phyloP scores from a whole-genome alignment of 2,113 vertebrate species.

The Pangasianodon gigas region DNA sequence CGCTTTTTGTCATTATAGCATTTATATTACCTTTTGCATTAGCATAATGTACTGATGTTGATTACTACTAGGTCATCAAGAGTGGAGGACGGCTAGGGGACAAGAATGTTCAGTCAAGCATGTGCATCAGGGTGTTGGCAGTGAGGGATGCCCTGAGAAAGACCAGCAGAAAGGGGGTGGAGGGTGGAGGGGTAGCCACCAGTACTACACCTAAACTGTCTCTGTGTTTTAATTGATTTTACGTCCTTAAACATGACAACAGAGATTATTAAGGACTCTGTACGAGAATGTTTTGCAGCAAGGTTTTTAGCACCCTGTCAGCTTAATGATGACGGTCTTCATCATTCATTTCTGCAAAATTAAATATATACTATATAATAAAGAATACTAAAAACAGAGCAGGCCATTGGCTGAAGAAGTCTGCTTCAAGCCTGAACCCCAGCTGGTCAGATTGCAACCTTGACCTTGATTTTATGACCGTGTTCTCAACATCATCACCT shows the following conservation, averaged over 20 bases:
- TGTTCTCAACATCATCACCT: conserved; percentile 45
- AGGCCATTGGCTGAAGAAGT: not conserved
- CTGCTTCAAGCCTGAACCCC: not conserved
- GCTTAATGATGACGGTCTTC: not conserved
- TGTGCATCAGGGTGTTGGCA: not conserved
- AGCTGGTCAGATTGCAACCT: not conserved
- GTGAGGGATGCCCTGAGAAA: not conserved
- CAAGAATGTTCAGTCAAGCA: conserved; percentile 36
- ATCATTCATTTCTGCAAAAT: not conserved
- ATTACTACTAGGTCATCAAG: conserved; percentile 50
- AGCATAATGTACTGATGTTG: conserved; percentile 54
- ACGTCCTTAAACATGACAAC: conserved; percentile 6
- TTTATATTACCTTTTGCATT: conserved; percentile 26
- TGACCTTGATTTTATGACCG: conserved; percentile 48
- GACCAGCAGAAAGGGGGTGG: not conserved
- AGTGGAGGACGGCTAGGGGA: not conserved
- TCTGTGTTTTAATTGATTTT: not conserved
- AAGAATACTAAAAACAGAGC: conserved; percentile 1
- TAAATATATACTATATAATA: not conserved
- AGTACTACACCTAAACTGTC: not conserved
- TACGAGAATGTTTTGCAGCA: not conserved
- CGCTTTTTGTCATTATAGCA: conserved; percentile 5
- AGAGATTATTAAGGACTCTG: conserved; percentile 13
- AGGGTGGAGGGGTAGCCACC: not conserved
- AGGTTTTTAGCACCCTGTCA: not conserved